These are phyloP conservation scores for Polypterus senegalus DNA, from an alignment of 2,113 vertebrate genomes.

Conservation along the genomic window DNA sequence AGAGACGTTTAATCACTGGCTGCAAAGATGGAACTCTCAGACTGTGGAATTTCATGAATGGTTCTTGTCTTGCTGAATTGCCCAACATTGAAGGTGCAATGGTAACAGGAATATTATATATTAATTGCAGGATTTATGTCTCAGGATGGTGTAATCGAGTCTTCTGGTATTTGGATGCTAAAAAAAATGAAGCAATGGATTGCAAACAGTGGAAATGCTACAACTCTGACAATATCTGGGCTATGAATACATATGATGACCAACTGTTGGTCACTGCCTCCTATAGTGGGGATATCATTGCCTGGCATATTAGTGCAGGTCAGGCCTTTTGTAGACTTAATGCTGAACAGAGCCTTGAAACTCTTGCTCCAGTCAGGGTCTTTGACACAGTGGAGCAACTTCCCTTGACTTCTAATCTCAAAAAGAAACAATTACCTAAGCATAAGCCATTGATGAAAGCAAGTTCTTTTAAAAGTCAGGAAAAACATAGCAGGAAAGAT, in stretches of 20 bases:
- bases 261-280: constrained; percentile 39
- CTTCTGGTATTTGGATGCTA: constrained; percentile 27
- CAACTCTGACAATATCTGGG: constrained; percentile 36
- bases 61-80: constrained; percentile 30
- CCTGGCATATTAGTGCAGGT: constrained; percentile 30
- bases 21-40: constrained; percentile 25
- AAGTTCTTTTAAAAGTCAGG: too few species aligned
- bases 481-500: too few species aligned
- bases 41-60: constrained; percentile 37
- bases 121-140: constrained; percentile 34
- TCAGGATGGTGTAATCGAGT: constrained; percentile 38
- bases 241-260: constrained; percentile 32
- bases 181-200: constrained; percentile 17
- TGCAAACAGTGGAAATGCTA: constrained; percentile 35
- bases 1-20: constrained; percentile 36
- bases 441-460: too few species aligned
- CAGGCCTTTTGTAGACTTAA: constrained; percentile 34
- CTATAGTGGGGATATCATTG: constrained; percentile 36
- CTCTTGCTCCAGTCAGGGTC: constrained; percentile 27
- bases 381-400: too few species aligned
- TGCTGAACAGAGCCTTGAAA: constrained; percentile 23
- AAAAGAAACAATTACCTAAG: too few species aligned
- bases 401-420: too few species aligned
- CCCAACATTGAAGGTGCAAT: constrained; percentile 25
- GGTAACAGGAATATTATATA: constrained; percentile 34